Evolutionary conservation across 2,888 invertebrate species (phyloP).

Genomic region (Aphrophora alni): DNA sequence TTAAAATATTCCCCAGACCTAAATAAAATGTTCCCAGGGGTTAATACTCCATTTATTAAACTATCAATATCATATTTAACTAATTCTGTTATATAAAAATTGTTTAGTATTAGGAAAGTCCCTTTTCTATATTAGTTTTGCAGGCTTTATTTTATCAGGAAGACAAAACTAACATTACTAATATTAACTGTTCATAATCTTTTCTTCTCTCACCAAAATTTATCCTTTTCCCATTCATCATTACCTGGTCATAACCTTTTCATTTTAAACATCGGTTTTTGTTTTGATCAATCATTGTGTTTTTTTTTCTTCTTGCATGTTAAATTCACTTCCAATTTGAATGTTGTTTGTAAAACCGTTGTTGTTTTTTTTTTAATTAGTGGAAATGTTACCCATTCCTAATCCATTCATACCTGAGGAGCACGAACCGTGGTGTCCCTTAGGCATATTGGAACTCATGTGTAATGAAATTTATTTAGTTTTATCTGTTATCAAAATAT

Average conservation of each 20-base stretch:
- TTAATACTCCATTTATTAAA: too few relatives aligned
- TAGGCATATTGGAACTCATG: constrained; percentile 56
- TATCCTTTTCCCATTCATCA: not conserved
- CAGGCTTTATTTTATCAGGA: not conserved
- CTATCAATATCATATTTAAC: too few relatives aligned
- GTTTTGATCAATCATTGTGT: constrained; percentile 6
- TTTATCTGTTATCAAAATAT: not conserved
- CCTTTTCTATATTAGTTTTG: not conserved
- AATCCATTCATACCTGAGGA: constrained; percentile 87
- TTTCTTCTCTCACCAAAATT: not conserved
- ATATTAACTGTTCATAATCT: not conserved
- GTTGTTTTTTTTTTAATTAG: constrained; percentile 43
- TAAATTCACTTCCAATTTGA: constrained; percentile 25
- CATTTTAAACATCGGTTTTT: constrained; percentile 10
- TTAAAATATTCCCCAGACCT: too few relatives aligned
- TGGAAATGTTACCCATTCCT: constrained; percentile 71
- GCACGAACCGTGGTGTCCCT: constrained; percentile 90
- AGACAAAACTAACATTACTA: not conserved
- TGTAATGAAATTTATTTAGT: constrained; percentile 14
- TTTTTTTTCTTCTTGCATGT: constrained; percentile 9
- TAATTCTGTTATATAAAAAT: too few relatives aligned
- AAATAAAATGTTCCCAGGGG: too few relatives aligned
- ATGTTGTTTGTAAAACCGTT: constrained; percentile 36
- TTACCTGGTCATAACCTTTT: not conserved
- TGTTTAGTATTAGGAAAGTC: too few relatives aligned